Percentiles rank a stretch among this genome's conserved stretches.
Conservation (phyloP, 2,113 vertebrate genomes). For the Artemisiospiza belli region DNA sequence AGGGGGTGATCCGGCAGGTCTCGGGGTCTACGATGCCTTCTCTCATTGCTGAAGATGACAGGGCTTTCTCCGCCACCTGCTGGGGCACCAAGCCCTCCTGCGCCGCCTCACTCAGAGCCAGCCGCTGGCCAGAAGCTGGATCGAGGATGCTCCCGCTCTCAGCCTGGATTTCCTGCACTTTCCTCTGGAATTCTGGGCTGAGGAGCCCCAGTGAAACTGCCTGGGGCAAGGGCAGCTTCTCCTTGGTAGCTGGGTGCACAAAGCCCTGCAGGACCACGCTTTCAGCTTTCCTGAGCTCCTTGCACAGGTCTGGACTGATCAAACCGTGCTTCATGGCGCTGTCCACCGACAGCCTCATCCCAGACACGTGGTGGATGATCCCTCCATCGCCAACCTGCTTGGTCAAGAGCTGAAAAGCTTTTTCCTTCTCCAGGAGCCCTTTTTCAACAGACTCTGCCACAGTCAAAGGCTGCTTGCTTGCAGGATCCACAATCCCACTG, state of each 20-base stretch:
- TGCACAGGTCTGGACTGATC: slow-evolving; percentile 72
- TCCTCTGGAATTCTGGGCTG: slow-evolving; percentile 54
- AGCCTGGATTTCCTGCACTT: slow-evolving; percentile 74
- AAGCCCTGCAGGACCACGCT: slow-evolving; percentile 68
- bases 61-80: slow-evolving; percentile 51
- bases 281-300: slow-evolving; percentile 81
- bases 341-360: slow-evolving; percentile 84
- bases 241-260: slow-evolving; percentile 71
- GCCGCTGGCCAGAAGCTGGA: slow-evolving; percentile 67
- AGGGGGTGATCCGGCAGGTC: slow-evolving; percentile 79
- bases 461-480: slow-evolving; percentile 76
- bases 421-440: slow-evolving; percentile 76
- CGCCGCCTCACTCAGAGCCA: slow-evolving; percentile 77
- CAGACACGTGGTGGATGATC: slow-evolving; percentile 87
- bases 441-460: slow-evolving; percentile 79
- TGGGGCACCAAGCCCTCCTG: slow-evolving; percentile 76
- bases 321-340: slow-evolving; percentile 81
- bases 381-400: slow-evolving; percentile 90
- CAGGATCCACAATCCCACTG: slow-evolving; percentile 85
- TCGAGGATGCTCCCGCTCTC: slow-evolving; percentile 65
- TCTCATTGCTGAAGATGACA: slow-evolving; percentile 65
- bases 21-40: slow-evolving; percentile 82
- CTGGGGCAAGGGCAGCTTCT: slow-evolving; percentile 69
- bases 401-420: slow-evolving; percentile 78
- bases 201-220: slow-evolving; percentile 63